These are phyloP conservation scores for Petrophora chlorosata DNA, from an alignment of 2,888 invertebrate genomes.

Conservation along the genomic window DNA sequence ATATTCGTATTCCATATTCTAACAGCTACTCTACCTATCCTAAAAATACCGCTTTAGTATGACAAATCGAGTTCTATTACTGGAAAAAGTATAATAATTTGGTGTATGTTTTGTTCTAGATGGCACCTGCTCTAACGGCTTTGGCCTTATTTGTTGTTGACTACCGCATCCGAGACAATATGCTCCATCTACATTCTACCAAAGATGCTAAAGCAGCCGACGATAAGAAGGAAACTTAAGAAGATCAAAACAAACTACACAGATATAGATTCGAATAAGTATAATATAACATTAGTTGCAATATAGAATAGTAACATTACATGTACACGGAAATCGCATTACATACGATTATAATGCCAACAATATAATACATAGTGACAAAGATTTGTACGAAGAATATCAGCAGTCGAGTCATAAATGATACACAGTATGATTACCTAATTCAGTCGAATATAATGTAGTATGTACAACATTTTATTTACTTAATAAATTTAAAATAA, in stretches of 20 bases:
- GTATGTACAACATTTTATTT: conserved; percentile 28
- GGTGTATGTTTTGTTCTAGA: conserved; percentile 43
- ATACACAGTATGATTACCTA: conserved; percentile 53
- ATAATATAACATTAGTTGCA: conserved; percentile 36
- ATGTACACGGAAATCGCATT: conserved; percentile 58
- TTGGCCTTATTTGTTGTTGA: conserved; percentile 50
- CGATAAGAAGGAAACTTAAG: conserved; percentile 36
- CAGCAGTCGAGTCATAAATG: conserved; percentile 58
- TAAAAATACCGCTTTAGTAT: too few relatives aligned
- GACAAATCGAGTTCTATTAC: too few relatives aligned
- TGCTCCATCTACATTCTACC: conserved; percentile 35
- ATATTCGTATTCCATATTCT: too few relatives aligned
- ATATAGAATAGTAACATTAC: conserved; percentile 56
- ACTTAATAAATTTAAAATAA: conserved; percentile 24
- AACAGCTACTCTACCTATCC: too few relatives aligned
- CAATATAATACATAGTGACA: conserved; percentile 61
- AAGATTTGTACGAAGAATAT: conserved; percentile 75
- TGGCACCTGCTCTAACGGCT: conserved; percentile 50
- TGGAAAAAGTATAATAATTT: too few relatives aligned
- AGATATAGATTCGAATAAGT: conserved; percentile 34
- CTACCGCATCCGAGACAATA: conserved; percentile 47
- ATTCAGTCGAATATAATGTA: conserved; percentile 60
- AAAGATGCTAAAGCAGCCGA: conserved; percentile 24
- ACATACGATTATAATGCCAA: conserved; percentile 63
- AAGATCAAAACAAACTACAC: conserved; percentile 11